A percentile compares a stretch with the other conserved stretches of the same genome.
Evolutionary conservation across 2,888 invertebrate genomes (phyloP).

Genomic region (Dasypogon diadema): DNA sequence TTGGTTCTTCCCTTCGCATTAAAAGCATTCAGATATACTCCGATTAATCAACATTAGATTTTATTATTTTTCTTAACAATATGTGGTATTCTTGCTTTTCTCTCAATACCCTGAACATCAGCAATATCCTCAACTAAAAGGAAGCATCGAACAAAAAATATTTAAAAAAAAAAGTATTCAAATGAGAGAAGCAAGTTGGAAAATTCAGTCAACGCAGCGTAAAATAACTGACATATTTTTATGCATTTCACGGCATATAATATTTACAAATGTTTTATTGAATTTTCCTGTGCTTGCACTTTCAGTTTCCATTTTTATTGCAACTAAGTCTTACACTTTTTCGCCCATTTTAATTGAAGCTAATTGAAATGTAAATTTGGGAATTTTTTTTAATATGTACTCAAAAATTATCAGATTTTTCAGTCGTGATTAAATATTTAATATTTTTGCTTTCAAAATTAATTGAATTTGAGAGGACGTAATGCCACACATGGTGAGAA

Average conservation of each 20-base stretch:
- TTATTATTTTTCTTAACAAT: no score
- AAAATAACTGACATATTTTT: constrained; percentile 21
- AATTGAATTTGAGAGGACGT: neutral
- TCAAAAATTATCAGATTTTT: constrained; percentile 42
- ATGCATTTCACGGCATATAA: constrained; percentile 22
- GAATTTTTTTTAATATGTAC: constrained; percentile 23
- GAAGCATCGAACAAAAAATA: no score
- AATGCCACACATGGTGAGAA: neutral
- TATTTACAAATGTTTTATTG: constrained; percentile 41
- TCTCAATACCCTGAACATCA: no score
- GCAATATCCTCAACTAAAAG: no score
- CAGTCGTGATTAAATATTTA: constrained; percentile 32
- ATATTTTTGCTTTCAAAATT: constrained; percentile 25
- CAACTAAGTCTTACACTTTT: constrained; percentile 18
- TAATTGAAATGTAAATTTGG: constrained; percentile 34
- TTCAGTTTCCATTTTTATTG: neutral
- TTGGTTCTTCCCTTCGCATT: no score
- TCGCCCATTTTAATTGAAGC: constrained; percentile 5
- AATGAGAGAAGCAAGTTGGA: no score
- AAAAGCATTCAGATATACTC: no score
- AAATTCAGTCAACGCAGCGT: constrained; percentile 5
- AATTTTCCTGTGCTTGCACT: constrained; percentile 14
- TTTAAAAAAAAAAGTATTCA: no score
- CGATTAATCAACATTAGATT: no score
- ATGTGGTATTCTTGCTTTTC: no score